Conservation (phyloP, 2,888 invertebrate species). For the Plebejus anna region DNA sequence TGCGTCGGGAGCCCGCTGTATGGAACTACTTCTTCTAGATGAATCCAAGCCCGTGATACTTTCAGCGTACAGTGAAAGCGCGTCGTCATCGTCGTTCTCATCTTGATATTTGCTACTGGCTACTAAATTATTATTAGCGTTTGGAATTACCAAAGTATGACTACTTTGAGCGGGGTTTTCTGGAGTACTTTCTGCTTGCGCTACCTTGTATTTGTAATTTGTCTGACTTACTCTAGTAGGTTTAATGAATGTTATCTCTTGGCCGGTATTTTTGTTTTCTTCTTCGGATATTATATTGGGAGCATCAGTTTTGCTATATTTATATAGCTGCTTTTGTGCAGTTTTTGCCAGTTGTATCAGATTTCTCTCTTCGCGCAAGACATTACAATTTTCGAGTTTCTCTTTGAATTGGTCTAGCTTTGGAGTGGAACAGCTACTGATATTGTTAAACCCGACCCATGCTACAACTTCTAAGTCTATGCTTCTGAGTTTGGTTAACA, state of each 20-base stretch:
- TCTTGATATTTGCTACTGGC: constrained; percentile 27
- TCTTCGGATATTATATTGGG: not conserved
- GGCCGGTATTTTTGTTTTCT: not conserved
- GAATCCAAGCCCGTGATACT: constrained; percentile 63
- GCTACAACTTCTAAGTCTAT: constrained; percentile 50
- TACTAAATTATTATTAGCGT: not conserved
- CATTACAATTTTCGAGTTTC: constrained; percentile 20
- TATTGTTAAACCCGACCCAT: constrained; percentile 46
- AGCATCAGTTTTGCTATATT: constrained; percentile 3
- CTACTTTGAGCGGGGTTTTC: not conserved
- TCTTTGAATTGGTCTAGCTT: constrained; percentile 23
- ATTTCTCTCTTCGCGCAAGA: constrained; percentile 34
- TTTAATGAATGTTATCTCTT: not conserved
- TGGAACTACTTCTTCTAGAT: constrained; percentile 42
- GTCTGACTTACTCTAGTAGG: not conserved
- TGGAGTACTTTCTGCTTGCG: not conserved
- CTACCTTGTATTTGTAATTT: constrained; percentile 8
- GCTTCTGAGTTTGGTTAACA: constrained; percentile 44
- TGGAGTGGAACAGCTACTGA: constrained; percentile 45
- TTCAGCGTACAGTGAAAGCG: constrained; percentile 64
- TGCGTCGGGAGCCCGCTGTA: constrained; percentile 29
- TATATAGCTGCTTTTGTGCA: not conserved
- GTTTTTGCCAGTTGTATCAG: not conserved
- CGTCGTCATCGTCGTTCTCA: constrained; percentile 59
- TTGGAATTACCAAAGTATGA: not conserved